Evolutionary conservation across 2,113 vertebrate species (phyloP).

Genomic region (Phylloscopus whistleri): DNA sequence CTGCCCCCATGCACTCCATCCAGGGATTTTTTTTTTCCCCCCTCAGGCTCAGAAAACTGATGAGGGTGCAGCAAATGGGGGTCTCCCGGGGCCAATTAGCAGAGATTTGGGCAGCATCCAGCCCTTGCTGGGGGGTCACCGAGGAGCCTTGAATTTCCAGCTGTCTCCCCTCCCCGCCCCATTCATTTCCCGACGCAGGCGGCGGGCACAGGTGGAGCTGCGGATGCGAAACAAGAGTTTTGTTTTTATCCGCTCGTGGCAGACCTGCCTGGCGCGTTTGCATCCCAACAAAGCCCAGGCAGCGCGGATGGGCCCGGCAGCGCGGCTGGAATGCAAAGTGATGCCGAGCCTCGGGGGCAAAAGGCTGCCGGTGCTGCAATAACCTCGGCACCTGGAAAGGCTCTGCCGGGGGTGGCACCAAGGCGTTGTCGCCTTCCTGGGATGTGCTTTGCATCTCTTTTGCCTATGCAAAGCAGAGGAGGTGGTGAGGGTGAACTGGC

Average conservation of each 20-base stretch:
- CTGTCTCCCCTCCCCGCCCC: neutral
- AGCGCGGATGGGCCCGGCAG: rapidly evolving
- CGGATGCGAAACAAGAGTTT: neutral
- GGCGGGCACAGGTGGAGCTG: neutral
- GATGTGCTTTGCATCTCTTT: neutral
- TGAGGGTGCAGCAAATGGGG: slow-evolving; percentile 50
- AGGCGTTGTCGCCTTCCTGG: rapidly evolving
- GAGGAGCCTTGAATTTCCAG: slow-evolving; percentile 34
- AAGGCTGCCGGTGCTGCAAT: neutral
- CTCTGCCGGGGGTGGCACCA: neutral
- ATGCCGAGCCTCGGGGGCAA: neutral
- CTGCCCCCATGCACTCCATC: rapidly evolving
- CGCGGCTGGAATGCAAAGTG: neutral
- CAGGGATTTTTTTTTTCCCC: neutral
- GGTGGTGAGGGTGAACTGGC: neutral
- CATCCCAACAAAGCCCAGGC: neutral
- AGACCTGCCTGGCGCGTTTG: neutral
- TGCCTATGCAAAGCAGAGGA: neutral
- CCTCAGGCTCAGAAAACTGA: neutral
- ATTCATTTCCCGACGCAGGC: neutral
- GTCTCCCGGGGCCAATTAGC: slow-evolving; percentile 66
- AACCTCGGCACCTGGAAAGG: neutral
- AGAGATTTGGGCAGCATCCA: slow-evolving; percentile 62
- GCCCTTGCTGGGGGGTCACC: neutral
- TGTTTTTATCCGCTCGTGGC: neutral